Percentiles rank a stretch among this genome's conserved stretches.
Conservation (phyloP, 1,140 invertebrate species). For the Hyles vespertilio region DNA sequence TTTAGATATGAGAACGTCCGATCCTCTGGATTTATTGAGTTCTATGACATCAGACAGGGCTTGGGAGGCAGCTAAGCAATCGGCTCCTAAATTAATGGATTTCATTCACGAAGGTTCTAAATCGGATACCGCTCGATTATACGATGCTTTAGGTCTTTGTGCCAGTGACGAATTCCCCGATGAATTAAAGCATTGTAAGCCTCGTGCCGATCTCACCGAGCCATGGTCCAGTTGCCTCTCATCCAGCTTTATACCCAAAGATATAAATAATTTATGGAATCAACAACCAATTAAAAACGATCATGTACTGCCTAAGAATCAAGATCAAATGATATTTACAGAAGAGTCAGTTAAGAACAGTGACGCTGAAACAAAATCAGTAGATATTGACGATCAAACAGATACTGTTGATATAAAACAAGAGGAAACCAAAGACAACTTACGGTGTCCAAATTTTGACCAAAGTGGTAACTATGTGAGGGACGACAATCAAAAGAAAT, state of each 20-base stretch:
- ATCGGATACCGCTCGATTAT: constrained; percentile 61
- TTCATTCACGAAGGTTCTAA: constrained; percentile 65
- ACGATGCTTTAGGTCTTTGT: constrained; percentile 58
- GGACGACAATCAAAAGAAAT: constrained; percentile 58
- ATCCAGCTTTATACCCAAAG: constrained; percentile 31
- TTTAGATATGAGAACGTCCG: constrained; percentile 43
- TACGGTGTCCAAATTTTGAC: constrained; percentile 58
- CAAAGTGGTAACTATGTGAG: constrained; percentile 58
- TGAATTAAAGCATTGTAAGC: constrained; percentile 44
- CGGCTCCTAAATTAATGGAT: constrained; percentile 69
- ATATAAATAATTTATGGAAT: constrained; percentile 42
- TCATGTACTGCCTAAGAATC: constrained; percentile 22
- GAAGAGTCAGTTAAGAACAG: constrained; percentile 35
- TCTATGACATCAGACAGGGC: constrained; percentile 63
- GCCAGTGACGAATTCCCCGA: constrained; percentile 42
- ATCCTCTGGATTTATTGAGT: constrained; percentile 52
- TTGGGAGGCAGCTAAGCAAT: constrained; percentile 73
- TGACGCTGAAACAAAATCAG: constrained; percentile 31
- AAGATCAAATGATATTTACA: constrained; percentile 28
- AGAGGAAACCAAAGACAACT: constrained; percentile 38
- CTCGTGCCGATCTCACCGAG: constrained; percentile 32
- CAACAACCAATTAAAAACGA: constrained; percentile 30
- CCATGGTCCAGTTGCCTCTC: constrained; percentile 35
- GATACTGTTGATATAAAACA: constrained; percentile 30
- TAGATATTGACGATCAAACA: constrained; percentile 34